phyloP scores from a whole-genome alignment of 2,797 vertebrate species.

The Clangula hyemalis region DNA sequence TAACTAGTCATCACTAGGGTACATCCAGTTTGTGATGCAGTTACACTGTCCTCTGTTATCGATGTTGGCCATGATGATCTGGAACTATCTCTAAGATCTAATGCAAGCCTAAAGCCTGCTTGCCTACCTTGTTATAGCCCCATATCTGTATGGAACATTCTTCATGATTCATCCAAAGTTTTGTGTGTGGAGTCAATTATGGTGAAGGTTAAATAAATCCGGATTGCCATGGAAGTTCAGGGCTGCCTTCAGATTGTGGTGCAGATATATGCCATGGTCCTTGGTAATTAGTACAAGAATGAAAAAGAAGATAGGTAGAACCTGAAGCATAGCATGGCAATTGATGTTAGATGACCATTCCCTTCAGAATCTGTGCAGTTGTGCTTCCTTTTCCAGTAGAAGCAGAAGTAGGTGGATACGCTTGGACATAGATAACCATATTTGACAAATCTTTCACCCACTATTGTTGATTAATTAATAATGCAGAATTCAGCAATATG shows the following conservation, averaged over 20 bases:
- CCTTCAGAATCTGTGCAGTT: background rate
- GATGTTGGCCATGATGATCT: background rate
- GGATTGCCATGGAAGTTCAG: background rate
- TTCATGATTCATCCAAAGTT: background rate
- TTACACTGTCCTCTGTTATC: background rate
- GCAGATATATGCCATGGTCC: fast-evolving
- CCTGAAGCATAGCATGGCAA: background rate
- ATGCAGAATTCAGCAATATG: background rate
- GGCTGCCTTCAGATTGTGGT: background rate
- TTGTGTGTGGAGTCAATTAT: background rate
- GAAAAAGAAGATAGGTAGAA: background rate
- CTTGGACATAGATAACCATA: background rate
- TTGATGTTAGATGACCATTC: background rate
- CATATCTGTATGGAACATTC: background rate
- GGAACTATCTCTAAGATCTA: background rate
- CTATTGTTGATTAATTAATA: background rate
- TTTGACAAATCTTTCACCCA: background rate
- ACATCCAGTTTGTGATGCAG: background rate
- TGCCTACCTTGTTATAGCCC: background rate
- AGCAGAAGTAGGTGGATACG: background rate
- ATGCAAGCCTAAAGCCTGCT: background rate
- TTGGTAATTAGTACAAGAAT: background rate
- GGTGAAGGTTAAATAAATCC: background rate
- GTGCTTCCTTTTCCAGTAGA: background rate
- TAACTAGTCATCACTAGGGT: background rate